Conservation (phyloP, 2,113 vertebrate species). For the Pseudorectes ferrugineus region DNA sequence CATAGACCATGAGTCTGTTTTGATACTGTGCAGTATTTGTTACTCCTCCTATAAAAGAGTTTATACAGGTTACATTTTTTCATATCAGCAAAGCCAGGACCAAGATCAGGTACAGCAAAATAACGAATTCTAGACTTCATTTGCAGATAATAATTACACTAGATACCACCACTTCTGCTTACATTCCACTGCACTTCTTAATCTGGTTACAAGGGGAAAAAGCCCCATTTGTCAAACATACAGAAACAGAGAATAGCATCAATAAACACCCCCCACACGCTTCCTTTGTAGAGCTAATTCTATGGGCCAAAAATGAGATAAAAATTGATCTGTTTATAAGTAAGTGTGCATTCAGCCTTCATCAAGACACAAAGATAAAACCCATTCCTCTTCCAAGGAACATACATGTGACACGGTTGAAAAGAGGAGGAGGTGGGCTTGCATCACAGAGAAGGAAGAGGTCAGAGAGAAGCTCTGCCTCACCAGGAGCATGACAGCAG, state of each 20-base stretch:
- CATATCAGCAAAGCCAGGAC: neutral
- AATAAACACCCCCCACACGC: fast-evolving
- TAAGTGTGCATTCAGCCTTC: neutral
- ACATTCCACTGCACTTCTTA: neutral
- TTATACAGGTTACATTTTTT: slow-evolving; percentile 51
- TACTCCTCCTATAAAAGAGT: slow-evolving; percentile 87
- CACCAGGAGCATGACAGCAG: fast-evolving
- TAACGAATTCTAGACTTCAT: neutral
- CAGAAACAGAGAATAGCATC: neutral
- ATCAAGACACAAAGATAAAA: neutral
- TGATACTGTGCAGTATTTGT: slow-evolving; percentile 98
- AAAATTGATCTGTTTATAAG: neutral
- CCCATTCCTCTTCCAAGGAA: neutral
- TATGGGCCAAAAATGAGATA: neutral
- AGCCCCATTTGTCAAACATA: neutral
- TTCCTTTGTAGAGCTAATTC: neutral
- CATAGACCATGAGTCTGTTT: slow-evolving; percentile 95
- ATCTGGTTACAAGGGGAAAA: neutral
- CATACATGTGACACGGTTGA: fast-evolving
- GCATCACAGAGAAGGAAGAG: neutral
- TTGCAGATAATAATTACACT: neutral
- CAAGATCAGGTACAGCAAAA: slow-evolving; percentile 21
- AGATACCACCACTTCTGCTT: neutral
- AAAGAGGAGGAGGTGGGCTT: neutral
- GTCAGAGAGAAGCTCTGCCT: neutral